Evolutionary conservation across 2,113 vertebrate genomes (phyloP).

Genomic region (Melanostigma gelatinosum): DNA sequence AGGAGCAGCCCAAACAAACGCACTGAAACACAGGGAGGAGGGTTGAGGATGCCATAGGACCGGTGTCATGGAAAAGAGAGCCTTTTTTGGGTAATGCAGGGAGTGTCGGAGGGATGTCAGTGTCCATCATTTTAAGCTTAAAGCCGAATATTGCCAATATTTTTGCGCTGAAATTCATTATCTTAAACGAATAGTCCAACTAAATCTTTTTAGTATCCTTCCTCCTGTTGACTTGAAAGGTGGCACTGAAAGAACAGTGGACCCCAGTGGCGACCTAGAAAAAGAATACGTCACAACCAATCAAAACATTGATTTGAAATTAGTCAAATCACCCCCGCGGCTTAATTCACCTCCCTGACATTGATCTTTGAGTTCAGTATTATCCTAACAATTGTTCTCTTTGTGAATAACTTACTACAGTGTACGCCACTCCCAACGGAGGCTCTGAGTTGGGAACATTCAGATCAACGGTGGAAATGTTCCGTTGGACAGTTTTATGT

Average conservation of each 20-base stretch:
- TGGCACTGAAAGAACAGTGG: background rate
- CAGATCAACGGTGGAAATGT: background rate
- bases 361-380: background rate
- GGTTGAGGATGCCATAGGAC: constrained; percentile 23
- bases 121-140: background rate
- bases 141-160: background rate
- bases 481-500: too few relatives aligned
- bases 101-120: background rate
- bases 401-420: background rate
- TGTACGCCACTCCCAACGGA: background rate
- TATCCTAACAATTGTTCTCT: background rate
- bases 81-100: constrained; percentile 22
- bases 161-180: background rate
- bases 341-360: background rate
- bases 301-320: background rate
- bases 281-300: background rate
- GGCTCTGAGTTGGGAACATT: background rate
- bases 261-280: background rate
- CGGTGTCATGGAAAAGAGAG: constrained; percentile 1
- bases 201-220: background rate
- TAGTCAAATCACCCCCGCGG: background rate
- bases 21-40: constrained; percentile 8
- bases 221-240: background rate
- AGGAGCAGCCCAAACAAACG: constrained; percentile 34
- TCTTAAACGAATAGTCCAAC: background rate